Base-by-base conservation (phyloP, 1,140 invertebrate genomes). In the Oncopeltus fasciatus region DNA sequence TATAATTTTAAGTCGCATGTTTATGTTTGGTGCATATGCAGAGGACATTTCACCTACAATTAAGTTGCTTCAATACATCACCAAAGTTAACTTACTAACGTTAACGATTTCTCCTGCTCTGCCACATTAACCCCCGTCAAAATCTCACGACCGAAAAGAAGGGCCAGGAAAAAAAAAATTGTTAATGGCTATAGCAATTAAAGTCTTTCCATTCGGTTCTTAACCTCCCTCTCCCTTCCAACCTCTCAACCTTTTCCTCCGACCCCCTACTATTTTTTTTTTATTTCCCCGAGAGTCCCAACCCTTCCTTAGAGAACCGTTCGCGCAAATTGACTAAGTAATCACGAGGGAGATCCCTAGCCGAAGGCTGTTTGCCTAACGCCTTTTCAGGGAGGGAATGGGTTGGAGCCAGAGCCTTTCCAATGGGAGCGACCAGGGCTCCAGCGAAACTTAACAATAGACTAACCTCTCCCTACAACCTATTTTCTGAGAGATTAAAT, bases 251-350 rank as follows among this genome's bases (percentile, higher is more conserved):
- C 14, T 26, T 53, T 51, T 51, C 24, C 14, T 53, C 21, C 3
- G 31, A 38, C 20, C 16, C 49, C 21, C 21, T 53, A 8, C 49
- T 24, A 1, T 21, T 14, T 26, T 24, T 53, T 47, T 20, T 46
- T n/a, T 18, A n/a, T 9, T 9, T 20, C 44, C 21, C 16, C n/a
- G 43, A 9, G n/a, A 16, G 33, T 9, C 5, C 33, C 5, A 44
- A 44, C 43, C 43, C 44, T 18, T 18, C 44, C 44, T 1, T 20
- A 20, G n/a, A 2, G 44, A 20, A 46, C 44, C 21, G n/a, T n/a
- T n/a, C n/a, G n/a, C n/a, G 49, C 49, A 53, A 53, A 53, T 53
- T 53, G 49, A 53, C 49, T 53, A 53, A 53, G 49, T 53, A 53
- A 53, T 53, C 49, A 53, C 18, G 31, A 8, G 5, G 31, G 31